Percentiles rank a stretch among this genome's conserved stretches.
phyloP scores from a whole-genome alignment of 2,797 vertebrate genomes.

The Scyliorhinus canicula region DNA sequence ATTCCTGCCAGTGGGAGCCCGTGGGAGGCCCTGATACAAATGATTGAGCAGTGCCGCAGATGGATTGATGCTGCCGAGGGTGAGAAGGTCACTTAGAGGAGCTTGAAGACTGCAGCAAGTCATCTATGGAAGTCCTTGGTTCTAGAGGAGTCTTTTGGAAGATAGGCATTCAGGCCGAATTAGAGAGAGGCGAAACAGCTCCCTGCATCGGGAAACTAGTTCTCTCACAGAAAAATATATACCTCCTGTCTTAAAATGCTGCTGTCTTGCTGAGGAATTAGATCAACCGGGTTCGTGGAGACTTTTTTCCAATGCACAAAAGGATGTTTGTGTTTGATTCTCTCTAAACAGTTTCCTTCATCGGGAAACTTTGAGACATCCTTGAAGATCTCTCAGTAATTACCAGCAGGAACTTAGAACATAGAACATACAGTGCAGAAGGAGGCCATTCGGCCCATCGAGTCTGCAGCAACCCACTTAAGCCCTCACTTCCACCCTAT shows the following conservation, averaged over 20 bases:
- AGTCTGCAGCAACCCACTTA: no score
- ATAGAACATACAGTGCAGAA: no score
- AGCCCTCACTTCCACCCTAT: no score
- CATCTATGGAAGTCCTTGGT: background rate
- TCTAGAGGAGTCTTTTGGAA: background rate
- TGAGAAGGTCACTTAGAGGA: background rate
- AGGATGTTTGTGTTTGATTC: no score
- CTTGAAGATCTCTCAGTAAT: background rate
- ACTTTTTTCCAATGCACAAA: no score
- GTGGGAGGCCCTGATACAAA: background rate
- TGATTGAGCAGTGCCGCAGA: background rate
- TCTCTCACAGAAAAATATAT: no score
- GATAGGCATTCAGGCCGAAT: background rate
- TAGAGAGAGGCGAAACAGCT: background rate
- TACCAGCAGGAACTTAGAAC: background rate
- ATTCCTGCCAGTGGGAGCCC: background rate
- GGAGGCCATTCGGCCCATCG: no score
- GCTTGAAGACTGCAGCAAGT: background rate
- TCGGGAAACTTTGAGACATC: background rate
- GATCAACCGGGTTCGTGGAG: no score
- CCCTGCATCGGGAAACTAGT: background rate
- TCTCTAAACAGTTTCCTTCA: background rate
- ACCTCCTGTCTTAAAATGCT: no score
- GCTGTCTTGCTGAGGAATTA: no score
- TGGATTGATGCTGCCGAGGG: background rate